Percentiles rank a stretch among this genome's conserved stretches.
These are phyloP conservation scores for Otolemur crassicaudatus DNA, from an alignment of 2,797 vertebrate species.

Conservation along the genomic window DNA sequence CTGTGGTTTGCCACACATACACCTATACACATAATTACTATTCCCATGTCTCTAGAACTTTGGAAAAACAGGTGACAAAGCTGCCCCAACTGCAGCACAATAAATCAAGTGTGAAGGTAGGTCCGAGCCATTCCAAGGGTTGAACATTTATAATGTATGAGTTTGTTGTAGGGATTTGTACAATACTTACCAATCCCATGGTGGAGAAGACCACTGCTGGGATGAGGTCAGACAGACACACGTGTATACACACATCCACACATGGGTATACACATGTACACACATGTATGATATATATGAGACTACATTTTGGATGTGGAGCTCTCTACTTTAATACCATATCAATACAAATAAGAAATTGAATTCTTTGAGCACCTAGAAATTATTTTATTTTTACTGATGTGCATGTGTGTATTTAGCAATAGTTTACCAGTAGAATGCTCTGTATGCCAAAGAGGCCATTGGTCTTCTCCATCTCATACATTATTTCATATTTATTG, in stretches of 20 bases:
- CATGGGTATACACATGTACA: background rate
- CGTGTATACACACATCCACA: too few species aligned
- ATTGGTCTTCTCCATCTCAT: background rate
- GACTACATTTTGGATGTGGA: background rate
- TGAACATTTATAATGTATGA: background rate
- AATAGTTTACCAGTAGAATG: background rate
- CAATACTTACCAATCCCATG: background rate
- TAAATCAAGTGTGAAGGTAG: background rate
- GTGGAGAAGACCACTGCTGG: background rate
- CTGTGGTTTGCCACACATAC: background rate
- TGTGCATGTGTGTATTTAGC: background rate
- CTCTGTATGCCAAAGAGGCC: background rate
- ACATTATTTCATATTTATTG: background rate
- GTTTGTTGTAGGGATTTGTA: background rate
- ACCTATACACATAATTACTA: background rate
- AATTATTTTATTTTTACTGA: background rate
- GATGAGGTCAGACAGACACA: background rate
- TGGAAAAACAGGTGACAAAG: background rate
- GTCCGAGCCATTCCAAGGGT: background rate
- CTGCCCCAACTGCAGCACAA: background rate
- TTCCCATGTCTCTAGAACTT: background rate
- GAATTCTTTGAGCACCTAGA: background rate
- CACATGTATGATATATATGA: background rate
- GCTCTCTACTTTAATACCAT: background rate
- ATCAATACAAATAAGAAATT: background rate